These are phyloP conservation scores for Calephelis virginiensis DNA, from an alignment of 1,140 invertebrate species.

Conservation along the genomic window DNA sequence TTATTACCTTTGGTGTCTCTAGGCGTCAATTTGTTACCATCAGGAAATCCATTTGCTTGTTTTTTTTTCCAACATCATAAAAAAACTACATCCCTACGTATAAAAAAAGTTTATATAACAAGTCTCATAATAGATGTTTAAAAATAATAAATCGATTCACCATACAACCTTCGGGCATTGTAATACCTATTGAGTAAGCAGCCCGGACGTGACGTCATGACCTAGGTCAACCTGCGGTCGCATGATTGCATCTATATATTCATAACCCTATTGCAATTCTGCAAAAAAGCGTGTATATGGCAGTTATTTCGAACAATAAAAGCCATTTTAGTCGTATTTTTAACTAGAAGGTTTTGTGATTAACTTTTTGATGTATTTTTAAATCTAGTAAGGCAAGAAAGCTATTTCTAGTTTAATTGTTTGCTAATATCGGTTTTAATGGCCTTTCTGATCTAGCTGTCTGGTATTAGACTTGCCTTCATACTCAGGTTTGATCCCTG, in stretches of 20 bases:
- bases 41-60: no score
- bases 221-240: slow-evolving; percentile 12
- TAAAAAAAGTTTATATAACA: background rate
- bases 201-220: slow-evolving; percentile 9
- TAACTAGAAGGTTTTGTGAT: background rate
- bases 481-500: no score
- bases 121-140: background rate
- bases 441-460: no score
- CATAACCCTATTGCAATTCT: slow-evolving; percentile 14
- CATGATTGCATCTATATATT: slow-evolving; percentile 18
- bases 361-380: no score
- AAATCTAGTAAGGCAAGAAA: background rate
- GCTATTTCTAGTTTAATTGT: background rate
- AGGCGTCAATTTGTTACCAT: no score
- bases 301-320: slow-evolving; percentile 6
- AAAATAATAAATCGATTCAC: slow-evolving; percentile 4
- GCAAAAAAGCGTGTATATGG: slow-evolving; percentile 15
- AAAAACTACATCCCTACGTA: no score
- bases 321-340: background rate
- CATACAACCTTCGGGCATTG: slow-evolving; percentile 6
- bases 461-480: no score
- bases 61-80: no score
- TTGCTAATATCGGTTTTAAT: no score
- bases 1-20: no score
- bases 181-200: slow-evolving; percentile 8